phyloP scores from a whole-genome alignment of 2,888 invertebrate species.

The Amiota mariae region DNA sequence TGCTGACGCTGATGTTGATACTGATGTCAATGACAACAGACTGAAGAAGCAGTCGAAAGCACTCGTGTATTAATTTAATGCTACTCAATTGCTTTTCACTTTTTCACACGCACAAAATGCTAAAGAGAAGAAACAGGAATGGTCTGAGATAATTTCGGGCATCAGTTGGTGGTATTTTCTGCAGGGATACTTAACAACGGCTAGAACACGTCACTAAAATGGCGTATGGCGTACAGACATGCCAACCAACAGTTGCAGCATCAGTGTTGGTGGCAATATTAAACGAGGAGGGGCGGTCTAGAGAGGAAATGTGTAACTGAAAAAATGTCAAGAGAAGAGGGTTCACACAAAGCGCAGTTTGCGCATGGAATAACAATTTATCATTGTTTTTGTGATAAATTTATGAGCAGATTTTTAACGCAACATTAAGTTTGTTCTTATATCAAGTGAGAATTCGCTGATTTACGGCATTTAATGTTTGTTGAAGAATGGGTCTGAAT shows the following conservation, averaged over 20 bases:
- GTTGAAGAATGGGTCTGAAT: not conserved
- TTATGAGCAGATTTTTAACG: slow-evolving; percentile 72
- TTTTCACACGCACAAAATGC: slow-evolving; percentile 24
- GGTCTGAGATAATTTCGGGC: not conserved
- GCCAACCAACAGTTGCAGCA: no score
- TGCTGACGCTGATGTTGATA: not conserved
- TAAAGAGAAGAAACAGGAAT: not conserved
- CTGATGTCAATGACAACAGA: slow-evolving; percentile 37
- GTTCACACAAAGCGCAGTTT: slow-evolving; percentile 19
- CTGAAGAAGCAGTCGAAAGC: slow-evolving; percentile 17
- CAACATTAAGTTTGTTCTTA: slow-evolving; percentile 59
- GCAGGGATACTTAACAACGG: no score
- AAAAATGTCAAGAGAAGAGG: slow-evolving; percentile 28
- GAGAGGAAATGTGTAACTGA: no score
- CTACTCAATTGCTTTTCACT: slow-evolving; percentile 25
- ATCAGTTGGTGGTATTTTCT: not conserved
- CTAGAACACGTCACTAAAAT: no score
- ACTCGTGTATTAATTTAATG: slow-evolving; percentile 21
- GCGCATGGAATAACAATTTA: slow-evolving; percentile 53
- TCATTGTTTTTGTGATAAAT: slow-evolving; percentile 54
- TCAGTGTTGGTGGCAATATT: no score
- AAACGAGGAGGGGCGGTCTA: no score
- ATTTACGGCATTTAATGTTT: slow-evolving; percentile 14
- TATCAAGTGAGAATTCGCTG: not conserved
- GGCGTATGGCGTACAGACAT: no score